Conservation (phyloP, 2,113 vertebrate genomes). For the Kobus ellipsiprymnus region DNA sequence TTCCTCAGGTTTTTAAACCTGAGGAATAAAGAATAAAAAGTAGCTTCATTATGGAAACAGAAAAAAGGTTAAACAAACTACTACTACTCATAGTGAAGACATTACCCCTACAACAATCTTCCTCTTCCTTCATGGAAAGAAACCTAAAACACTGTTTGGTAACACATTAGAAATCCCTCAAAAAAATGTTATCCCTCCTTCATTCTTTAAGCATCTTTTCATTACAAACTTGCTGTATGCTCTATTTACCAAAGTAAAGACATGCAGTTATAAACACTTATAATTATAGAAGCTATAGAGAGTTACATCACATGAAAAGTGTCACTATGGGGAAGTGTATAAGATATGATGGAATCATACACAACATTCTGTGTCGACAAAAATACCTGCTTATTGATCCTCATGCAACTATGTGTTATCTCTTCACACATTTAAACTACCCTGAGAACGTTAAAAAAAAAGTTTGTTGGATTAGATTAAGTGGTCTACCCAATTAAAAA, state of each 20-base stretch:
- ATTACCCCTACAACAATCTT: not conserved
- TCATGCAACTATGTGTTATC: not conserved
- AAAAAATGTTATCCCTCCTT: not conserved
- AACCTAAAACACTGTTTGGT: not conserved
- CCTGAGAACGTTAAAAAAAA: not conserved
- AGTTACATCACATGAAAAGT: not conserved
- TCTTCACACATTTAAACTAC: not conserved
- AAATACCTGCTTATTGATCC: not conserved
- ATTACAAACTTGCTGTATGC: not conserved
- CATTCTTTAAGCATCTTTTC: not conserved
- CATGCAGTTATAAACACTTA: not conserved
- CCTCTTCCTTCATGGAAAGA: not conserved
- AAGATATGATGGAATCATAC: not conserved
- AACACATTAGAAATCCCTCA: not conserved
- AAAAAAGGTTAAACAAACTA: not conserved
- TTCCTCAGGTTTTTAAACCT: slow-evolving; percentile 1
- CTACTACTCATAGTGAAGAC: not conserved
- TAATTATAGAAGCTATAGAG: not conserved
- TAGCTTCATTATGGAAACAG: not conserved
- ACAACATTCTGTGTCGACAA: not conserved
- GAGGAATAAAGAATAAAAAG: not conserved
- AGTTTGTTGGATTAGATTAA: not conserved
- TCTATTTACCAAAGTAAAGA: not conserved
- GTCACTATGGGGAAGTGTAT: not conserved
- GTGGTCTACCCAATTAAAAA: not conserved